These are phyloP conservation scores for Plebejus melissa DNA, from an alignment of 2,888 invertebrate species.

Conservation along the genomic window DNA sequence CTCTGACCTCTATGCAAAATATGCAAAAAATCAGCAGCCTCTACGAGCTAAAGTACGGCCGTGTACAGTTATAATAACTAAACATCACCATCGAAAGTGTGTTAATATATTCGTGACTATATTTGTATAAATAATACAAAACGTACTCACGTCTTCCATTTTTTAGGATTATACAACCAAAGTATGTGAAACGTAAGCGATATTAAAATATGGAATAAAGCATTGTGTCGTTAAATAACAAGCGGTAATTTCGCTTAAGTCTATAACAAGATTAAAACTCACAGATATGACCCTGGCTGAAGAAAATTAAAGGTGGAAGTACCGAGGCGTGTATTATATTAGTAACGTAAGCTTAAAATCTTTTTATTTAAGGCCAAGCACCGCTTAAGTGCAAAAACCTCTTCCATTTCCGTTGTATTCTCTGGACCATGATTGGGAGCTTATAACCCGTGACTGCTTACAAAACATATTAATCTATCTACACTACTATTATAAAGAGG, in stretches of 20 bases:
- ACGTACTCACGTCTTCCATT: not conserved
- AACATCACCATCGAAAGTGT: not conserved
- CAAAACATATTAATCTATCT: conserved; percentile 13
- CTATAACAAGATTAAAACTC: not conserved
- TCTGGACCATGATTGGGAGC: conserved; percentile 32
- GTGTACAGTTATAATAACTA: conserved; percentile 20
- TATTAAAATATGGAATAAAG: not conserved
- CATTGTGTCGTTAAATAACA: not conserved
- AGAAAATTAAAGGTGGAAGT: not conserved
- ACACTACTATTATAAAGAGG: too few species aligned
- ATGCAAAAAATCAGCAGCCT: conserved; percentile 39
- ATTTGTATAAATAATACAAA: conserved; percentile 1
- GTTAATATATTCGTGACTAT: conserved; percentile 8
- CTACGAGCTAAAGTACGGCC: conserved; percentile 12
- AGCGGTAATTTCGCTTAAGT: not conserved
- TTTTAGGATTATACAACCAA: conserved; percentile 2
- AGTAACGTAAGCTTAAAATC: not conserved
- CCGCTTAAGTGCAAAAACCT: conserved; percentile 34
- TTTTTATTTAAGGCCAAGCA: conserved; percentile 12
- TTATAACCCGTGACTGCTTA: conserved; percentile 27
- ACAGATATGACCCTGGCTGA: not conserved
- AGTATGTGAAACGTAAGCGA: not conserved
- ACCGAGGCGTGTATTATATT: too few species aligned
- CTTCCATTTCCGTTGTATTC: conserved; percentile 33
- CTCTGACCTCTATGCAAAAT: conserved; percentile 53